phyloP scores from a whole-genome alignment of 2,797 vertebrate species.

The Pseudochaenichthys georgianus region DNA sequence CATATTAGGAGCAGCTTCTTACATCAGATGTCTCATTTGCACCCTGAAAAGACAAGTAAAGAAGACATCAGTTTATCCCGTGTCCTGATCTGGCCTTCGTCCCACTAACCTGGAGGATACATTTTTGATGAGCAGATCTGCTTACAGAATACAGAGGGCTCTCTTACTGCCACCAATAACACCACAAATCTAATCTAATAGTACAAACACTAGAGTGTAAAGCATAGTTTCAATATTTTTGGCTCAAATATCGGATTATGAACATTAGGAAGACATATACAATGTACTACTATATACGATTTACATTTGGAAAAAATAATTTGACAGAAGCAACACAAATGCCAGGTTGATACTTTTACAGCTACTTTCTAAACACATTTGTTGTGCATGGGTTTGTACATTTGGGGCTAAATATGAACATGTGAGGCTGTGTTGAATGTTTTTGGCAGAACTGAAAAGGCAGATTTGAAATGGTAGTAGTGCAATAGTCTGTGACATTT shows the following conservation, averaged over 20 bases:
- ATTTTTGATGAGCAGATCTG: slow-evolving; percentile 69
- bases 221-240: slow-evolving; percentile 11
- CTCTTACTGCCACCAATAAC: slow-evolving; percentile 22
- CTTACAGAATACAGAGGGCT: slow-evolving; percentile 50
- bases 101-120: slow-evolving; percentile 60
- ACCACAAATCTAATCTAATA: slow-evolving; percentile 31
- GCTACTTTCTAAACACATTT: not conserved
- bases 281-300: not conserved
- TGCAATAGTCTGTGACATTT: slow-evolving; percentile 35
- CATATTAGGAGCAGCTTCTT: slow-evolving; percentile 12
- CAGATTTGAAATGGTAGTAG: slow-evolving; percentile 24
- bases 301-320: not conserved
- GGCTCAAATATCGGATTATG: slow-evolving; percentile 9
- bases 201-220: not conserved
- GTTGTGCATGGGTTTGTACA: not conserved
- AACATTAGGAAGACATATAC: not conserved
- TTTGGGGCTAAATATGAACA: slow-evolving; percentile 26
- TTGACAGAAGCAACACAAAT: slow-evolving; percentile 1
- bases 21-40: slow-evolving; percentile 17
- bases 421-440: slow-evolving; percentile 31
- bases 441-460: slow-evolving; percentile 8
- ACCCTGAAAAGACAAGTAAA: slow-evolving; percentile 45
- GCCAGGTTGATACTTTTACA: slow-evolving; percentile 5
- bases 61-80: slow-evolving; percentile 46
- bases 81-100: slow-evolving; percentile 55